Percentiles rank a stretch among this genome's conserved stretches.
Conservation (phyloP, 2,797 vertebrate species). For the Meda fulgida region DNA sequence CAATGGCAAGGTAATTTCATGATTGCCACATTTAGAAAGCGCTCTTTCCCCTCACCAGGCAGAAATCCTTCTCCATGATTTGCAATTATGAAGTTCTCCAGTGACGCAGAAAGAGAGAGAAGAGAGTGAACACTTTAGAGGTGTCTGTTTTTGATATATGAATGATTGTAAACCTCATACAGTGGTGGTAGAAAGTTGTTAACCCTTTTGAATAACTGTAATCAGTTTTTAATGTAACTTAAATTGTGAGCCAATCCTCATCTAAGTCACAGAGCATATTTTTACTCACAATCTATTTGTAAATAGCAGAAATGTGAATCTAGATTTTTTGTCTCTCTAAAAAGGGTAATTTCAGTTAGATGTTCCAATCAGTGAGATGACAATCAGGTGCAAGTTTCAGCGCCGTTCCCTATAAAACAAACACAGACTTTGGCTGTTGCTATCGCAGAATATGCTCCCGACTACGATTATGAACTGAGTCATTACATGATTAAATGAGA, state of each 20-base stretch:
- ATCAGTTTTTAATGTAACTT: neutral
- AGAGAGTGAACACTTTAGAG: neutral
- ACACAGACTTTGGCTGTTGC: conserved; percentile 43
- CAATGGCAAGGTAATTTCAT: conserved; percentile 26
- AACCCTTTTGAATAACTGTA: neutral
- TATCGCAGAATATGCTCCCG: neutral
- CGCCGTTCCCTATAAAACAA: conserved; percentile 44
- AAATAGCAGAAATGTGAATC: neutral
- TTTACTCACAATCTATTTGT: neutral
- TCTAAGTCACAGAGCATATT: neutral
- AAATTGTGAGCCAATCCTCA: neutral
- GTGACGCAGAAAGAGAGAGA: conserved; percentile 16
- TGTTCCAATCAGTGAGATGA: conserved; percentile 31
- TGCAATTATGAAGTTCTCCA: conserved; percentile 45
- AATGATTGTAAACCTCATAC: neutral
- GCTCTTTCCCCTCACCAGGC: neutral
- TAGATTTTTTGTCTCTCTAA: conserved; percentile 6
- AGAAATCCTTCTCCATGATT: conserved; percentile 36
- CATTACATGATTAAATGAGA: conserved; percentile 1
- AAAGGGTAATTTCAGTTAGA: conserved; percentile 24
- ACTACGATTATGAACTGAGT: neutral
- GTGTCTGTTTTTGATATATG: conserved; percentile 35
- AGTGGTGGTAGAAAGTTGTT: too few species aligned
- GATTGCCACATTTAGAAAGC: conserved; percentile 39
- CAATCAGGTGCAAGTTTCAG: conserved; percentile 4